Conservation (phyloP, 2,113 vertebrate genomes). For the Labeo catla region DNA sequence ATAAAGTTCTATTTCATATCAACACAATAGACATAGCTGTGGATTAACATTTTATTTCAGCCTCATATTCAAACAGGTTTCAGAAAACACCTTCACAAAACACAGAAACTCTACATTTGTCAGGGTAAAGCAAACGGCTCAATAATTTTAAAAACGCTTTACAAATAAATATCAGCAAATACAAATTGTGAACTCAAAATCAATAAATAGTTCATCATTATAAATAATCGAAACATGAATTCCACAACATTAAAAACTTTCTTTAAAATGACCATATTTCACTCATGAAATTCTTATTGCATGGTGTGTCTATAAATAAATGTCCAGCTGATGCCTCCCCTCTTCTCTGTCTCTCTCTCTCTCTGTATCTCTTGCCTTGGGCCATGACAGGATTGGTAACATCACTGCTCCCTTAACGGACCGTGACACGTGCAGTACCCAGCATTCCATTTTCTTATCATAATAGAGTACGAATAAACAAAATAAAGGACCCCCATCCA, state of each 20-base stretch:
- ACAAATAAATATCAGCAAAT: conserved; percentile 39
- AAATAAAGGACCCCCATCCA: conserved; percentile 22
- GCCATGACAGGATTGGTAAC: conserved; percentile 45
- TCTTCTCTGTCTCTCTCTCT: conserved; percentile 25
- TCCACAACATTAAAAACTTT: conserved; percentile 16
- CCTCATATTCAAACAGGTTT: conserved; percentile 13
- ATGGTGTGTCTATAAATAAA: conserved; percentile 32
- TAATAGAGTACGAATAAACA: conserved; percentile 32
- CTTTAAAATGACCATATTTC: not conserved
- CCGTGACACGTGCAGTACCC: conserved; percentile 44
- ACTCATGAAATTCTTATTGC: conserved; percentile 20
- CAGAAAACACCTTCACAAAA: conserved; percentile 25
- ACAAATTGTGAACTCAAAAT: conserved; percentile 25
- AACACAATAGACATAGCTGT: not conserved
- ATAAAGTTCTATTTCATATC: not conserved
- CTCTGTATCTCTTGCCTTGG: conserved; percentile 39
- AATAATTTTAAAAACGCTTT: not conserved
- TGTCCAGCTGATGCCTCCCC: conserved; percentile 18
- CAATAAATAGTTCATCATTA: conserved; percentile 25
- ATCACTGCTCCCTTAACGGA: conserved; percentile 40
- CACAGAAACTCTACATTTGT: conserved; percentile 5
- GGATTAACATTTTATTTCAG: conserved; percentile 29
- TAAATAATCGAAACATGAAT: conserved; percentile 24
- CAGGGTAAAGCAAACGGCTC: not conserved
- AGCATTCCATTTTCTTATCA: conserved; percentile 36